phyloP scores from a whole-genome alignment of 2,797 vertebrate species.

The Diplodus sargus region DNA sequence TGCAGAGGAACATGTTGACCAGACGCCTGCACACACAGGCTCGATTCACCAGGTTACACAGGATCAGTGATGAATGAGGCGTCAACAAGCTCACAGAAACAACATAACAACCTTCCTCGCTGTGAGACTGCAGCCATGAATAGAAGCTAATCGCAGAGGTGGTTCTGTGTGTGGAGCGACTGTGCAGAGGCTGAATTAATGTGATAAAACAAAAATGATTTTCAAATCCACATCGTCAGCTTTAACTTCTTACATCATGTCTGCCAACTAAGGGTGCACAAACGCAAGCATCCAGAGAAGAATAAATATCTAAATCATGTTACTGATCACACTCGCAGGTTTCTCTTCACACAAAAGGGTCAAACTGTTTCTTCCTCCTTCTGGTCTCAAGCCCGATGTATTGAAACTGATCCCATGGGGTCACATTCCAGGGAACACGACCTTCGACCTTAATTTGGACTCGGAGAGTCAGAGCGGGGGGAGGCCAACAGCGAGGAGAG shows the following conservation, averaged over 20 bases:
- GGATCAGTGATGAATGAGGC: not conserved
- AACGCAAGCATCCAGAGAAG: too few species aligned
- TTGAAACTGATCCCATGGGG: constrained; percentile 18
- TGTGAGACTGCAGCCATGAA: not conserved
- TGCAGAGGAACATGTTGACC: constrained; percentile 36
- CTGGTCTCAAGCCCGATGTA: not conserved
- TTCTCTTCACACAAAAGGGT: not conserved
- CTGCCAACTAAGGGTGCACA: too few species aligned
- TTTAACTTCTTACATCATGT: too few species aligned
- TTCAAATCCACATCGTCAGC: too few species aligned
- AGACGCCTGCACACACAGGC: constrained; percentile 26
- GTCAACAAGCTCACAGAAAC: constrained; percentile 13
- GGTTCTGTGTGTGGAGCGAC: too few species aligned
- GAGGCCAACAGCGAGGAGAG: not conserved
- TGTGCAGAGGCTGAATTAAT: too few species aligned
- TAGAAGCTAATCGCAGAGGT: too few species aligned
- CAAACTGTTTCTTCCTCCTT: not conserved
- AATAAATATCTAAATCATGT: not conserved
- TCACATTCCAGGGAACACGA: constrained; percentile 30
- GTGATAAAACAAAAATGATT: too few species aligned
- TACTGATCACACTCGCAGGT: not conserved
- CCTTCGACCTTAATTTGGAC: constrained; percentile 37
- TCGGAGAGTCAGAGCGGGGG: not conserved
- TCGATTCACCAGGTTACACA: constrained; percentile 15
- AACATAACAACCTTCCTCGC: not conserved